Conservation (phyloP, 2,113 vertebrate species). For the Panthera tigris region DNA sequence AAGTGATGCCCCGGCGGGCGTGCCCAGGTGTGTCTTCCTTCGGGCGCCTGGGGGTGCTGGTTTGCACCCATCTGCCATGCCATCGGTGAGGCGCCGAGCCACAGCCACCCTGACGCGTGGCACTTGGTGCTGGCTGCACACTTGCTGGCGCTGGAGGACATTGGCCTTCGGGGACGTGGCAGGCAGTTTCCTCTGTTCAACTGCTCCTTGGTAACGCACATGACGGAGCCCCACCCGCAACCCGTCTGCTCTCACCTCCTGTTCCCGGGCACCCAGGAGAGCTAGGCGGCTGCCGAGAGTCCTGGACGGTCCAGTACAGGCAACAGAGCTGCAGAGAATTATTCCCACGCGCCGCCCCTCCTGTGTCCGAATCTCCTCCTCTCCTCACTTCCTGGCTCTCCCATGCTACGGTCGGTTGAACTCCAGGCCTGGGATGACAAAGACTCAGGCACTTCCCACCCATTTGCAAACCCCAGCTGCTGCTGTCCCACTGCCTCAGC, state of each 20-base stretch:
- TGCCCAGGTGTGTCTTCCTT: background rate
- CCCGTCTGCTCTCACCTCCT: background rate
- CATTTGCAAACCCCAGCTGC: conserved; percentile 67
- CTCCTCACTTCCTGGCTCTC: conserved; percentile 62
- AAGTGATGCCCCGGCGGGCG: background rate
- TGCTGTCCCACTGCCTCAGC: conserved; percentile 53
- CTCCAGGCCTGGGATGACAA: conserved; percentile 48
- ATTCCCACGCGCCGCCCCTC: background rate
- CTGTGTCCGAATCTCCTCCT: background rate
- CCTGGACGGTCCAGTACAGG: background rate
- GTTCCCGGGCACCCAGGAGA: conserved; percentile 32
- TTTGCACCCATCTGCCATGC: background rate
- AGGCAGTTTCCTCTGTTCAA: conserved; percentile 62
- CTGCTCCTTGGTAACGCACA: conserved; percentile 76
- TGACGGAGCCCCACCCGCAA: conserved; percentile 52
- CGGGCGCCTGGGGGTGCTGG: accelerated
- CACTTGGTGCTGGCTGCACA: conserved; percentile 53
- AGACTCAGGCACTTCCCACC: conserved; percentile 45
- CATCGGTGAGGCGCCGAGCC: conserved; percentile 19
- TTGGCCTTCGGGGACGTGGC: conserved; percentile 81
- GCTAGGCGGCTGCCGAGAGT: conserved; percentile 57
- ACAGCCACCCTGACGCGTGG: conserved; percentile 67
- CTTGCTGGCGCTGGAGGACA: conserved; percentile 77
- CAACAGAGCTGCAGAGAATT: background rate
- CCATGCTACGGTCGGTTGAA: conserved; percentile 45